Base-by-base conservation (phyloP, 2,797 vertebrate species). In the Neosilurus hyrtlii region DNA sequence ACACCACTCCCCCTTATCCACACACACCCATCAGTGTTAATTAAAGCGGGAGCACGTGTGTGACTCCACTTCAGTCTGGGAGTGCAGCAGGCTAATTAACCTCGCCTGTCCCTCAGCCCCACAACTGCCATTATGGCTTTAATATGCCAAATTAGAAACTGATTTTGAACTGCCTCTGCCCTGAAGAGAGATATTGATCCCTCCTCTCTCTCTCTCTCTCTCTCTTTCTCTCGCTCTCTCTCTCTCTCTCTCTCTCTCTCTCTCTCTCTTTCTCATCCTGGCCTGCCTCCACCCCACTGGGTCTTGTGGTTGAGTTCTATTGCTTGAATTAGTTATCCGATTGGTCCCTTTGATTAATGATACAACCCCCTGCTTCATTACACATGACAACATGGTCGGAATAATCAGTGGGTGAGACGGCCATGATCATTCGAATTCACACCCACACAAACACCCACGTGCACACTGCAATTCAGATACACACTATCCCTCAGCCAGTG, bases 301-400 rank as follows among this genome's bases (percentile, higher is more conserved):
- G 94, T 96, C 94, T 92, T 93, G 94, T 94, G 94, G 95, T 96
- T 95, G 93, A 94, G 95, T 89, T 96, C 95, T 95, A 95, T 95
- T 94, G 94, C 94, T 95, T 94, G 96, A 96, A 96, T 96, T 95
- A 96, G 95, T 95, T 95, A 96, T 95, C 95, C 95, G 95, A 96
- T 96, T 94, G 95, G 95, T 94, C 93, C 93, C 91, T 95, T 94
- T 96, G 96, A 96, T 96, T 96, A 96, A 96, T 96, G 96, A 94
- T 80, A 89, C 93, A 91, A 89, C 91, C 92, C 91, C 91, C 91
- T 92, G 95, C 94, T 94, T 94, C 95, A 95, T 95, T 95, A 95
- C 94, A 93, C 95, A 94, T 95, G 95, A 96, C 95, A 96, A 93
- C 94, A 93, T 92, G 94, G 94, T 95, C 94, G 90, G 94, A 95